Percentiles rank a stretch among this genome's conserved stretches.
Conservation (phyloP, 2,797 vertebrate genomes). For the Bryconaethiops microstoma region DNA sequence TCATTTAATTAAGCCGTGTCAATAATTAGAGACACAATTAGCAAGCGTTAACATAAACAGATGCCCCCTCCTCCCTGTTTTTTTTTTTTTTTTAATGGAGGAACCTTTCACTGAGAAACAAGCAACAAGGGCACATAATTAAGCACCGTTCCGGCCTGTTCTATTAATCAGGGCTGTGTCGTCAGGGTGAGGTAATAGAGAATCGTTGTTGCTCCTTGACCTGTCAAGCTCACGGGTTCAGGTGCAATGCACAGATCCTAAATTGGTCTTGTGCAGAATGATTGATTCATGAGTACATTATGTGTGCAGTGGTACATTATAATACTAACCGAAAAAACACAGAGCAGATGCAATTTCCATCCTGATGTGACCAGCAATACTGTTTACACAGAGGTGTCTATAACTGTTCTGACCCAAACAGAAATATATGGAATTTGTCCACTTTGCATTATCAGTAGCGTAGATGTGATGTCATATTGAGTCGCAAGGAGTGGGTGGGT, state of each 20-base stretch:
- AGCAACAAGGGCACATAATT: conserved; percentile 20
- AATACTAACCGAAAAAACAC: too few species aligned
- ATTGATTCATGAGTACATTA: not conserved
- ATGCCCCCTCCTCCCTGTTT: conserved; percentile 11
- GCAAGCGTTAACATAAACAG: conserved; percentile 36
- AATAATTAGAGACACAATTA: conserved; percentile 48
- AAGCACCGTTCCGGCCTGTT: conserved; percentile 1
- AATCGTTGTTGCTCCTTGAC: not conserved
- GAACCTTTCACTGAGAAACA: conserved; percentile 25
- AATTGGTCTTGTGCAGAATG: not conserved
- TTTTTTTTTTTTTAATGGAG: not conserved
- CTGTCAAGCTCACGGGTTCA: not conserved
- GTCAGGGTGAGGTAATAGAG: not conserved
- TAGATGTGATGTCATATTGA: too few species aligned
- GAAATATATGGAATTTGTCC: too few species aligned
- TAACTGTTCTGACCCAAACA: too few species aligned
- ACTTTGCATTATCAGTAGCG: too few species aligned
- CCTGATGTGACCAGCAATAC: too few species aligned
- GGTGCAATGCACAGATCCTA: not conserved
- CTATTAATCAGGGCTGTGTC: conserved; percentile 17
- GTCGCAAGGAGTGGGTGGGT: too few species aligned
- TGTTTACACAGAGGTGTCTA: too few species aligned
- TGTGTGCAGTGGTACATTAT: too few species aligned
- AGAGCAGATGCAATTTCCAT: too few species aligned
- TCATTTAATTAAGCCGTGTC: conserved; percentile 37